Evolutionary conservation across 2,888 invertebrate genomes (phyloP).

Genomic region (Julus scanicus): DNA sequence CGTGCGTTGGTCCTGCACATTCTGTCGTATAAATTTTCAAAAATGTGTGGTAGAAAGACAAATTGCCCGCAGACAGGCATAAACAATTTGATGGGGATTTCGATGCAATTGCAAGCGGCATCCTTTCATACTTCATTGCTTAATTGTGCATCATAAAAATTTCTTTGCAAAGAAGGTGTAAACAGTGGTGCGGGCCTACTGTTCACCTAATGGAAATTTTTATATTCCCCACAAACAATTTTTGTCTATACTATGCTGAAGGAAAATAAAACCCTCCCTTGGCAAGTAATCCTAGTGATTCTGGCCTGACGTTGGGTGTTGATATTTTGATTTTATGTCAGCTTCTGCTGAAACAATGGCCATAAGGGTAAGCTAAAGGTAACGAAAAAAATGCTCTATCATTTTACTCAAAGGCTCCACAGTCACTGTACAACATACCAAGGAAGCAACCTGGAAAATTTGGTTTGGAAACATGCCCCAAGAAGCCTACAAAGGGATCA

Average conservation of each 20-base stretch:
- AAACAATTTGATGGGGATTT: constrained; percentile 31
- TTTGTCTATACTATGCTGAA: background rate
- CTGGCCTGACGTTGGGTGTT: background rate
- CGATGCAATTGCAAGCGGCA: constrained; percentile 34
- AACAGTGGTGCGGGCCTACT: constrained; percentile 14
- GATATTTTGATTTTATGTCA: background rate
- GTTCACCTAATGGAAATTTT: background rate
- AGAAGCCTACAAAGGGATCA: background rate
- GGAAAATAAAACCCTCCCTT: background rate
- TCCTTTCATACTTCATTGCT: constrained; percentile 45
- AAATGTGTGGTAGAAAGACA: constrained; percentile 29
- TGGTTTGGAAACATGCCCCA: background rate
- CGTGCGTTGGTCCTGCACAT: background rate
- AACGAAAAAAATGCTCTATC: background rate
- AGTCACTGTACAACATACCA: too few species aligned
- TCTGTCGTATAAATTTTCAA: background rate
- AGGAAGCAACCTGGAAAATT: too few species aligned
- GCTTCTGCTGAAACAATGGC: background rate
- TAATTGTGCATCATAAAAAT: constrained; percentile 35
- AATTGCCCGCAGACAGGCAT: constrained; percentile 36
- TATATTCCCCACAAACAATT: constrained; percentile 9
- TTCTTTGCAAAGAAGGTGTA: constrained; percentile 34
- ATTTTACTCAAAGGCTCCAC: background rate
- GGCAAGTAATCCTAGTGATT: background rate
- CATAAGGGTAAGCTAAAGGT: background rate